Evolutionary conservation across 2,888 invertebrate species (phyloP).

Genomic region (Odontocerum albicorne): DNA sequence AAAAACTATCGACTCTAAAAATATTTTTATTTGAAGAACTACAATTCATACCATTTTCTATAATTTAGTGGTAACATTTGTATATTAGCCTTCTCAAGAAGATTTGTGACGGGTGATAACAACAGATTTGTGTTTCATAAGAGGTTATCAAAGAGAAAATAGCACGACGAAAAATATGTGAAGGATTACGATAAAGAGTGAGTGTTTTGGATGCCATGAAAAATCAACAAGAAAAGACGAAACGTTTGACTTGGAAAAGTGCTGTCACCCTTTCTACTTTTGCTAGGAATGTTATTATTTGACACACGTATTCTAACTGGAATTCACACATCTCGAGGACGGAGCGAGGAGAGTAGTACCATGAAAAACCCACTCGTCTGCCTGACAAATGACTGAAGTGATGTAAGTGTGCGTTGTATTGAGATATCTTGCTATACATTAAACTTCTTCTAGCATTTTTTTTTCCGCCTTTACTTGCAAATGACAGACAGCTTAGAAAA

Average conservation of each 20-base stretch:
- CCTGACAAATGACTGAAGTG: slow-evolving; percentile 31
- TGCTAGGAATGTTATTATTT: slow-evolving; percentile 20
- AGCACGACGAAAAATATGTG: too few species aligned
- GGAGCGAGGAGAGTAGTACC: slow-evolving; percentile 4
- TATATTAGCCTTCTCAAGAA: slow-evolving; percentile 21
- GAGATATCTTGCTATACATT: not conserved
- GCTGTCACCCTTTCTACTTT: slow-evolving; percentile 11
- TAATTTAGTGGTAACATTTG: too few species aligned
- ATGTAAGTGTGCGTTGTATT: slow-evolving; percentile 17
- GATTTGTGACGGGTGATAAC: slow-evolving; percentile 17
- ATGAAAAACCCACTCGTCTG: slow-evolving; percentile 10
- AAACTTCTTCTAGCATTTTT: not conserved
- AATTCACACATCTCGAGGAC: slow-evolving; percentile 13
- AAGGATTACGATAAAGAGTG: not conserved
- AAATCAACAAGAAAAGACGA: slow-evolving; percentile 28
- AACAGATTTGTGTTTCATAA: slow-evolving; percentile 20
- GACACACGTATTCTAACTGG: slow-evolving; percentile 23
- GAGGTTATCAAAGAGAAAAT: slow-evolving; percentile 2
- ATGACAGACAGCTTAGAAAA: too few species aligned
- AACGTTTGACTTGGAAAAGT: slow-evolving; percentile 15
- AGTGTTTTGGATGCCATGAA: slow-evolving; percentile 11
- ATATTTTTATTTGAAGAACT: too few species aligned
- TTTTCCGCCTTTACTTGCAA: too few species aligned
- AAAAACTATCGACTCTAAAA: too few species aligned
- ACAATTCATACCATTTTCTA: too few species aligned